Evolutionary conservation across 1,140 invertebrate genomes (phyloP).

Genomic region (Zaprionus capensis): DNA sequence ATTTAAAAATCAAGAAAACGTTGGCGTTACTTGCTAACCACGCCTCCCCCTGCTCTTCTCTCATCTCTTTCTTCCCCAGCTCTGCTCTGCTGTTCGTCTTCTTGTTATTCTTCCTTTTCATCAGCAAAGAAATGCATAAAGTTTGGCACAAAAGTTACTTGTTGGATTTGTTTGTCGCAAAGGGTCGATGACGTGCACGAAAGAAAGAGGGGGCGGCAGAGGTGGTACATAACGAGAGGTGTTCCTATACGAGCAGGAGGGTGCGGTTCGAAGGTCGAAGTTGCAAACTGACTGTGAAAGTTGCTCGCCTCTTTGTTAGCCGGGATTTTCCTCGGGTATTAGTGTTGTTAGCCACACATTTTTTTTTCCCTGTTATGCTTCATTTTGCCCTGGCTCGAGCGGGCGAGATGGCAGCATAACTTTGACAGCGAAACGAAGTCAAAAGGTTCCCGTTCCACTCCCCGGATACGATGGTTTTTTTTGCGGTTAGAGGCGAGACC

Average conservation of each 20-base stretch:
- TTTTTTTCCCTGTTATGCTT: slow-evolving; percentile 65
- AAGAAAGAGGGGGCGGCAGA: slow-evolving; percentile 7
- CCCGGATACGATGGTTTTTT: slow-evolving; percentile 13
- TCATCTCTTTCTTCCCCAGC: slow-evolving; percentile 7
- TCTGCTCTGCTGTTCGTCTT: slow-evolving; percentile 12
- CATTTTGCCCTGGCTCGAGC: slow-evolving; percentile 53
- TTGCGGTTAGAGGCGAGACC: slow-evolving; percentile 79
- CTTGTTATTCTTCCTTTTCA: slow-evolving; percentile 64
- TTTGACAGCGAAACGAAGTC: slow-evolving; percentile 50
- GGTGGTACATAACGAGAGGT: background rate
- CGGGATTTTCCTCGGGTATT: slow-evolving; percentile 75
- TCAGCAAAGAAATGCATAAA: slow-evolving; percentile 79
- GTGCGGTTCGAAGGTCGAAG: slow-evolving; percentile 37
- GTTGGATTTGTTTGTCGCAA: slow-evolving; percentile 81
- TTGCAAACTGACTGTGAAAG: slow-evolving; percentile 62
- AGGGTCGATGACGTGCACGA: slow-evolving; percentile 49
- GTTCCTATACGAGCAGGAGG: slow-evolving; percentile 1
- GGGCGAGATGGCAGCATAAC: slow-evolving; percentile 13
- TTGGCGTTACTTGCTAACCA: slow-evolving; percentile 52
- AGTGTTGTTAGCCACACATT: slow-evolving; percentile 73
- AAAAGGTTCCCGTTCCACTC: slow-evolving; percentile 27
- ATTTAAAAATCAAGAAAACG: slow-evolving; percentile 70
- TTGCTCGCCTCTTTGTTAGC: slow-evolving; percentile 65
- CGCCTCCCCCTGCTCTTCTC: background rate
- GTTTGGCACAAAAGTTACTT: slow-evolving; percentile 75